phyloP scores from a whole-genome alignment of 2,113 vertebrate species.

The Hassar affinis region DNA sequence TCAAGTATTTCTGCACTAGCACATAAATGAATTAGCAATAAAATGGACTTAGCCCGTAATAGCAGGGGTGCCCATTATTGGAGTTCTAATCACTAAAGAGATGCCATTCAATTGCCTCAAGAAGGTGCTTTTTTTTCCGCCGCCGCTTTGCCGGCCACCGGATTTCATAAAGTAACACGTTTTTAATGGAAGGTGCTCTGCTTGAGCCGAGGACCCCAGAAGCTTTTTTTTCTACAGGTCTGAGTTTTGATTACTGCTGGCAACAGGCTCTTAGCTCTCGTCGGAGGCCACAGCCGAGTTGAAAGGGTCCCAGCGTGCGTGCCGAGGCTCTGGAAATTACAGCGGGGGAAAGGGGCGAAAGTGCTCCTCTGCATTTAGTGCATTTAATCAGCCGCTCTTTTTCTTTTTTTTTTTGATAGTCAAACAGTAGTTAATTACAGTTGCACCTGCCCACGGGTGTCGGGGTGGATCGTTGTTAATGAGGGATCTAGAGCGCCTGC shows the following conservation, averaged over 20 bases:
- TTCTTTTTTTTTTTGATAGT: constrained; percentile 87
- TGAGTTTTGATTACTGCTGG: constrained; percentile 98
- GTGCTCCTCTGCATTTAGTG: constrained; percentile 85
- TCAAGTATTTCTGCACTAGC: constrained; percentile 95
- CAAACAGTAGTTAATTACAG: constrained; percentile 99
- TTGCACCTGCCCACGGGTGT: constrained; percentile 96
- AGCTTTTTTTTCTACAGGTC: constrained; percentile 89
- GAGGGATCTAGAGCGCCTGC: constrained; percentile 83
- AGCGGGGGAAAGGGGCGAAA: constrained; percentile 79
- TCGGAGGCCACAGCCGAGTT: constrained; percentile 86
- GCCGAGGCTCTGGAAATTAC: constrained; percentile 95
- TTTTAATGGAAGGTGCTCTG: constrained; percentile 99
- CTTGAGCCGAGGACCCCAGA: constrained; percentile 90
- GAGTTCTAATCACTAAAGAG: constrained; percentile 99
- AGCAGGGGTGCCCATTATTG: constrained; percentile 97
- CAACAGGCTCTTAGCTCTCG: constrained; percentile 96
- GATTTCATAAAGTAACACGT: constrained; percentile 96
- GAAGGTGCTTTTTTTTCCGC: constrained; percentile 89
- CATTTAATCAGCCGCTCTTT: constrained; percentile 97
- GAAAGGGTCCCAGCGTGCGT: constrained; percentile 98
- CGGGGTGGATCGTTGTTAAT: constrained; percentile 87
- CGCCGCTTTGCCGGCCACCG: constrained; percentile 84
- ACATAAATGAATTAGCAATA: constrained; percentile 99
- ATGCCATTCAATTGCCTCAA: constrained; percentile 99
- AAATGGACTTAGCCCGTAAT: constrained; percentile 94